Conservation (phyloP, 2,113 vertebrate species). For the Brachyhypopomus gauderio region DNA sequence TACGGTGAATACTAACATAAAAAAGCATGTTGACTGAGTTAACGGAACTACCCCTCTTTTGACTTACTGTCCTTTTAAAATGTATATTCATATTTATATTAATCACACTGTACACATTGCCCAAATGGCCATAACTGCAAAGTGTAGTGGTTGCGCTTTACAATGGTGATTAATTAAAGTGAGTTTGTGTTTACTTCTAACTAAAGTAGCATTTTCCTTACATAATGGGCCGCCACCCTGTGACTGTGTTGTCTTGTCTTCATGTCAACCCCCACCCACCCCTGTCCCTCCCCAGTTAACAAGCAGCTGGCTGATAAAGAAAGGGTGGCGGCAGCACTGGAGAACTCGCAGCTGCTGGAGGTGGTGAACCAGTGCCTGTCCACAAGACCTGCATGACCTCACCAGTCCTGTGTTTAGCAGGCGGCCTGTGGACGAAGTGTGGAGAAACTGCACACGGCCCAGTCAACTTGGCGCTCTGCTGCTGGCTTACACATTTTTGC, state of each 20-base stretch:
- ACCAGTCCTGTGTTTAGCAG: neutral
- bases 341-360: conserved; percentile 93
- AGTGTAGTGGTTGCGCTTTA: neutral
- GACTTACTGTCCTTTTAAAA: too few species aligned
- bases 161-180: neutral
- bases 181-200: neutral
- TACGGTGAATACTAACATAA: neutral
- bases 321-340: conserved; percentile 92
- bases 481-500: neutral
- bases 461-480: neutral
- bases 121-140: too few species aligned
- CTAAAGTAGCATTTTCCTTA: too few species aligned
- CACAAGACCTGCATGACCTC: conserved; percentile 62
- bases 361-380: conserved; percentile 97
- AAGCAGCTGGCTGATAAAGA: conserved; percentile 98
- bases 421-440: neutral
- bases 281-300: conserved; percentile 79
- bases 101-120: too few species aligned
- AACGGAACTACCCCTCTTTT: neutral
- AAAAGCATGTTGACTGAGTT: too few species aligned
- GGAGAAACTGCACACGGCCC: neutral
- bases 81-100: neutral
- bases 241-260: neutral
- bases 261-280: neutral
- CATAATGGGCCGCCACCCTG: too few species aligned